Conservation (phyloP, 2,888 invertebrate species). For the Cryptophagus acutangulus region DNA sequence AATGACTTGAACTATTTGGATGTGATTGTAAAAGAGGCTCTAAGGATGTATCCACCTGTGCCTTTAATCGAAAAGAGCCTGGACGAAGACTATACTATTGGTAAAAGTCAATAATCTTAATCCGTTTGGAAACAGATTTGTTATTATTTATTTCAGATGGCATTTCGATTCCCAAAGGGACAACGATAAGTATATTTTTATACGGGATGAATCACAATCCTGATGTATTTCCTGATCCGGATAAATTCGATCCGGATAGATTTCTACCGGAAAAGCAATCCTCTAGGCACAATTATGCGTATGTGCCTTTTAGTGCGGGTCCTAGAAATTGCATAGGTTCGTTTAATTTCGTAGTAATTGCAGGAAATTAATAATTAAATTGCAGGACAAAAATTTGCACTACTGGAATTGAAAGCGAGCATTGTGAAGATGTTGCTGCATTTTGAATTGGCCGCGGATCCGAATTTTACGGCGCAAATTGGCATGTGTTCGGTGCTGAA, state of each 20-base stretch:
- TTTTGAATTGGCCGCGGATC: constrained; percentile 46
- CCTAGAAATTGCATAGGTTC: constrained; percentile 47
- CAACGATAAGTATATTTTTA: constrained; percentile 41
- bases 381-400: constrained; percentile 64
- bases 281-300: constrained; percentile 46
- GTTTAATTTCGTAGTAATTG: no score
- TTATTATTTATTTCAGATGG: constrained; percentile 35
- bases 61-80: constrained; percentile 50
- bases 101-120: constrained; percentile 19
- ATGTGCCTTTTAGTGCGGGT: constrained; percentile 49
- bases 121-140: neutral
- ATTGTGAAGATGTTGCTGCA: constrained; percentile 53
- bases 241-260: constrained; percentile 47
- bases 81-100: constrained; percentile 43
- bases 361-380: no score
- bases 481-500: constrained; percentile 36
- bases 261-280: constrained; percentile 44
- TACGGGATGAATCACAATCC: constrained; percentile 50
- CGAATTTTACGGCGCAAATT: constrained; percentile 26
- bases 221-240: constrained; percentile 49
- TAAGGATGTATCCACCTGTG: constrained; percentile 54
- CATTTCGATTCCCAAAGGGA: constrained; percentile 45
- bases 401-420: constrained; percentile 59
- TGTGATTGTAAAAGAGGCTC: constrained; percentile 54
- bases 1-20: constrained; percentile 51